Conservation (phyloP, 2,113 vertebrate genomes). For the Salvelinus sp. region DNA sequence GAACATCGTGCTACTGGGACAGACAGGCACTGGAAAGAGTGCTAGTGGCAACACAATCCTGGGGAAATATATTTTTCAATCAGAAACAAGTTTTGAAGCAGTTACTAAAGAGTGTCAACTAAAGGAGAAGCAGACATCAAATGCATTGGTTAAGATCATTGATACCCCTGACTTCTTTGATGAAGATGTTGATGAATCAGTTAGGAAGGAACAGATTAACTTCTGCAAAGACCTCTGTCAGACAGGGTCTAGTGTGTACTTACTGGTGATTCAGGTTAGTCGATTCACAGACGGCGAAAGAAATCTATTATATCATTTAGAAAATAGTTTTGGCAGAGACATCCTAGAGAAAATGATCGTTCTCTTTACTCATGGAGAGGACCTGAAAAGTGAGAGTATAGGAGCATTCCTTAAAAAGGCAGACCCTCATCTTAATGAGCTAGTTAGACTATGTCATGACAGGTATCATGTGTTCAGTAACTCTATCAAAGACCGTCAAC, state of each 20-base stretch:
- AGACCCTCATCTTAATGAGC: background rate
- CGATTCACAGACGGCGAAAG: background rate
- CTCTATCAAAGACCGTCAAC: too few relatives aligned
- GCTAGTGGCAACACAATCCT: too few relatives aligned
- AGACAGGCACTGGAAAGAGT: too few relatives aligned
- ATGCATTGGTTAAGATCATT: fast-evolving
- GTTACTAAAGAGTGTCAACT: background rate
- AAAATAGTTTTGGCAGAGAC: background rate
- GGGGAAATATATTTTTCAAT: too few relatives aligned
- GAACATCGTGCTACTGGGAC: too few relatives aligned
- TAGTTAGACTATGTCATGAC: background rate
- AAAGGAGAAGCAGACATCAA: fast-evolving
- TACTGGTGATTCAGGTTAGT: background rate
- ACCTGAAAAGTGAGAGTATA: background rate
- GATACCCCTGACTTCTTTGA: background rate
- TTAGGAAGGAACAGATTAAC: background rate
- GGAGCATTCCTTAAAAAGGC: background rate
- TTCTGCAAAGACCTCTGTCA: background rate
- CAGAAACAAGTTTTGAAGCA: too few relatives aligned
- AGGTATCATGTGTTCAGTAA: background rate
- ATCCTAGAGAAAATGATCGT: background rate
- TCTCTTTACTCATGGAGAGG: too few relatives aligned
- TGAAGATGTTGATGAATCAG: background rate
- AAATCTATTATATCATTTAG: background rate
- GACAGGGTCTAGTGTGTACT: background rate